Evolutionary conservation across 2,797 vertebrate species (phyloP).

Genomic region (Spinus pinus): DNA sequence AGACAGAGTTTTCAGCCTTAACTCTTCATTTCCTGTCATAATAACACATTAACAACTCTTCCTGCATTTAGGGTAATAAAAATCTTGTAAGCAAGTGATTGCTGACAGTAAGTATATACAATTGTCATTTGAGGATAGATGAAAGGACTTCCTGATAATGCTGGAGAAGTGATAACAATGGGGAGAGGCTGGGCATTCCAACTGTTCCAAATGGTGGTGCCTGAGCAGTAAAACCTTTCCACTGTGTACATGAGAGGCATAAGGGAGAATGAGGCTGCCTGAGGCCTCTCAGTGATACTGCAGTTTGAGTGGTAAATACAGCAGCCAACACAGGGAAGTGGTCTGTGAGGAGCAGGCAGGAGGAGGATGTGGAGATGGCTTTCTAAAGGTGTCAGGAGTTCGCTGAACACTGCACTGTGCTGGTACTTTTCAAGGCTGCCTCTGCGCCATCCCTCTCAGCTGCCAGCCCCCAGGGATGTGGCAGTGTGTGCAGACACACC

Average conservation of each 20-base stretch:
- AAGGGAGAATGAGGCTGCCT: not conserved
- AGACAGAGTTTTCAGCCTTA: not conserved
- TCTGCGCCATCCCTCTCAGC: not conserved
- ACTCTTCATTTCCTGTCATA: not conserved
- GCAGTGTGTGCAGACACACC: not conserved
- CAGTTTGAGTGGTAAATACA: constrained; percentile 44
- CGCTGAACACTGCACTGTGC: not conserved
- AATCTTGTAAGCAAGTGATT: not conserved
- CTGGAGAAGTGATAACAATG: not conserved
- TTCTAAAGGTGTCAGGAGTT: not conserved
- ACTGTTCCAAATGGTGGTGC: not conserved
- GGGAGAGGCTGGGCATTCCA: not conserved
- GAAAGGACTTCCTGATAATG: not conserved
- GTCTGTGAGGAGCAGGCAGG: not conserved
- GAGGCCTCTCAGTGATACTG: not conserved
- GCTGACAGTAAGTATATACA: not conserved
- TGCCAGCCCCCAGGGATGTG: not conserved
- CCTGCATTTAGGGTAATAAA: constrained; percentile 12
- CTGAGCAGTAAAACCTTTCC: constrained; percentile 20
- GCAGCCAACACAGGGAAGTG: constrained; percentile 27
- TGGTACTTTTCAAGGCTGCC: not conserved
- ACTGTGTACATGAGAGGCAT: not conserved
- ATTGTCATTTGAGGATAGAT: not conserved
- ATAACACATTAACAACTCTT: not conserved
- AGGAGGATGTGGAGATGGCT: not conserved